Conservation (phyloP, 2,797 vertebrate genomes). For the Cossypha polioptera region DNA sequence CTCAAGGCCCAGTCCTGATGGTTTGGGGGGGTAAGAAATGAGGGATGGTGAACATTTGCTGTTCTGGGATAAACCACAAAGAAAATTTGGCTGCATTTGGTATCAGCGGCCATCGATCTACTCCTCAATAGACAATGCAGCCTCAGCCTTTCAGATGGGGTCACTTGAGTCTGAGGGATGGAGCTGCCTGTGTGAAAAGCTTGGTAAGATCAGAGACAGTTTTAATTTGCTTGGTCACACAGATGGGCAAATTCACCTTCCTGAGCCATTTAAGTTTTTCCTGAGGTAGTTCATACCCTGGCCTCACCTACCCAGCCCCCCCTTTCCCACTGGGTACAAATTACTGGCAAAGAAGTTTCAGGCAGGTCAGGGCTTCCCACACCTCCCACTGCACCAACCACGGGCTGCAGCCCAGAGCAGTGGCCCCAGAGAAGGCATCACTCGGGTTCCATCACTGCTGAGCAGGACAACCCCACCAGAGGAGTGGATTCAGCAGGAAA, state of each 20-base stretch:
- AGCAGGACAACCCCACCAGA: not conserved
- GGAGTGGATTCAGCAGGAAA: not conserved
- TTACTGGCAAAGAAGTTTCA: not conserved
- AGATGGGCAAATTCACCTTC: not conserved
- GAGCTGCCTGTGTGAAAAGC: not conserved
- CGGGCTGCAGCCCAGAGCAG: not conserved
- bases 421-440: not conserved
- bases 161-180: not conserved
- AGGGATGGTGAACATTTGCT: not conserved
- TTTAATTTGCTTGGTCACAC: not conserved
- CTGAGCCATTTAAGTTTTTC: not conserved
- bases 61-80: not conserved
- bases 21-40: not conserved
- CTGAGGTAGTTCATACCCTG: not conserved
- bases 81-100: not conserved
- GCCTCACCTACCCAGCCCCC: not conserved
- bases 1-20: not conserved
- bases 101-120: not conserved
- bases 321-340: not conserved
- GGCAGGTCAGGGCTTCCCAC: not conserved
- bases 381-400: not conserved
- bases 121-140: not conserved
- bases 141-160: not conserved
- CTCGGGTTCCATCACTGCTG: not conserved
- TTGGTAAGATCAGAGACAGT: not conserved